Conservation (phyloP, 1,140 invertebrate species). For the Neotoxoptera formosana region DNA sequence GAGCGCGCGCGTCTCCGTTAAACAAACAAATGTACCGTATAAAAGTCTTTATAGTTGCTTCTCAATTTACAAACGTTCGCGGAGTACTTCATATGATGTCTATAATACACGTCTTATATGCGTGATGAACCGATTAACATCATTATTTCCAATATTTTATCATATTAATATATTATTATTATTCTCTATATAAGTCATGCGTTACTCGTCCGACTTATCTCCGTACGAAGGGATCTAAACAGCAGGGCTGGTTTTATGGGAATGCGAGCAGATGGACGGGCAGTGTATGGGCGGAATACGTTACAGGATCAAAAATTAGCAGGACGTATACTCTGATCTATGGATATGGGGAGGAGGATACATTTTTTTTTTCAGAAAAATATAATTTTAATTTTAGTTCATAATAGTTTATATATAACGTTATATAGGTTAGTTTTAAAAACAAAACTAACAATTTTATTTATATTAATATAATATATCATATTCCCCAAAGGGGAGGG, state of each 20-base stretch:
- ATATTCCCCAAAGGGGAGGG: too few relatives aligned
- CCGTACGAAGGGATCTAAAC: not conserved
- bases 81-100: not conserved
- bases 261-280: not conserved
- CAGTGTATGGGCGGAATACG: not conserved
- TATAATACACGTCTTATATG: not conserved
- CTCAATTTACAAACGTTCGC: not conserved
- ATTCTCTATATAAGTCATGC: not conserved
- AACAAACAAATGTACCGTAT: conserved; percentile 13
- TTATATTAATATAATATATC: too few relatives aligned
- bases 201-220: not conserved
- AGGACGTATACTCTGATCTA: not conserved
- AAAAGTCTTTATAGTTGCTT: not conserved
- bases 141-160: not conserved
- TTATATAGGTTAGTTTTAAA: too few relatives aligned
- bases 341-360: too few relatives aligned
- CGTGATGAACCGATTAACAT: not conserved
- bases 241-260: not conserved
- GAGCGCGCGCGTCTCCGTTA: not conserved
- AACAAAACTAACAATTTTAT: too few relatives aligned
- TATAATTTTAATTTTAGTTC: too few relatives aligned
- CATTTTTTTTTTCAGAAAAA: too few relatives aligned
- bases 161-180: not conserved
- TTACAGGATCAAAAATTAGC: not conserved
- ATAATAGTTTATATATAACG: too few relatives aligned